A percentile compares a stretch with the other conserved stretches of the same genome.
phyloP scores from a whole-genome alignment of 2,797 vertebrate genomes.

The Mormyrus proboscirostris region DNA sequence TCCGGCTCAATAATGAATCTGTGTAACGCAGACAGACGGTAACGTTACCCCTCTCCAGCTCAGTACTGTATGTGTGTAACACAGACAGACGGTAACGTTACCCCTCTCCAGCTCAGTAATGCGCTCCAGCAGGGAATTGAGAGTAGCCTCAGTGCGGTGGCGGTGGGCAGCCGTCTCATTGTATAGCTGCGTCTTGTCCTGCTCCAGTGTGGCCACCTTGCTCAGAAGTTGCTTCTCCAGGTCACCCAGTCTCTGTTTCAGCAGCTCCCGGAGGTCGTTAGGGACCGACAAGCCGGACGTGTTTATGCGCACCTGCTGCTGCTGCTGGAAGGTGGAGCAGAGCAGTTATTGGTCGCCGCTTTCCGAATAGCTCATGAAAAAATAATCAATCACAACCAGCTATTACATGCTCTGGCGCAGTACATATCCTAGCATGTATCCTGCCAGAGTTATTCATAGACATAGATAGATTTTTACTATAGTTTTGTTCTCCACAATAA shows the following conservation, averaged over 20 bases:
- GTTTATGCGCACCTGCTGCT: slow-evolving; percentile 86
- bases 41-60: slow-evolving; percentile 80
- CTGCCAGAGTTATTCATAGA: neutral
- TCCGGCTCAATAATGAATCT: slow-evolving; percentile 82
- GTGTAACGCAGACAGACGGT: neutral
- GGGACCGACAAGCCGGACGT: slow-evolving; percentile 72
- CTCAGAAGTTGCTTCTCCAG: slow-evolving; percentile 85
- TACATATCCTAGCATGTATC: neutral
- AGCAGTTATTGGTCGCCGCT: neutral
- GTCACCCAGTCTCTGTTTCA: slow-evolving; percentile 80
- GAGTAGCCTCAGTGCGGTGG: slow-evolving; percentile 78
- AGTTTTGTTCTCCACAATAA: neutral
- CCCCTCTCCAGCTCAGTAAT: slow-evolving; percentile 91
- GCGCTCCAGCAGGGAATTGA: slow-evolving; percentile 81
- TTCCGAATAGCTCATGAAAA: neutral
- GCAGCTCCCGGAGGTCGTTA: slow-evolving; percentile 78
- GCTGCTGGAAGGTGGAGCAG: slow-evolving; percentile 30
- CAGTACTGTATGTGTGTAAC: slow-evolving; percentile 38
- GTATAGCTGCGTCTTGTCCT: slow-evolving; percentile 84
- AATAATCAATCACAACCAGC: neutral
- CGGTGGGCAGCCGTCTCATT: slow-evolving; percentile 87
- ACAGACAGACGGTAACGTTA: slow-evolving; percentile 60
- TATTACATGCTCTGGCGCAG: neutral
- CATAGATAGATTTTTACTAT: neutral
- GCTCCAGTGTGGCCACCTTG: slow-evolving; percentile 87